Evolutionary conservation across 2,797 vertebrate genomes (phyloP).

Genomic region (Telmatherina bonti): DNA sequence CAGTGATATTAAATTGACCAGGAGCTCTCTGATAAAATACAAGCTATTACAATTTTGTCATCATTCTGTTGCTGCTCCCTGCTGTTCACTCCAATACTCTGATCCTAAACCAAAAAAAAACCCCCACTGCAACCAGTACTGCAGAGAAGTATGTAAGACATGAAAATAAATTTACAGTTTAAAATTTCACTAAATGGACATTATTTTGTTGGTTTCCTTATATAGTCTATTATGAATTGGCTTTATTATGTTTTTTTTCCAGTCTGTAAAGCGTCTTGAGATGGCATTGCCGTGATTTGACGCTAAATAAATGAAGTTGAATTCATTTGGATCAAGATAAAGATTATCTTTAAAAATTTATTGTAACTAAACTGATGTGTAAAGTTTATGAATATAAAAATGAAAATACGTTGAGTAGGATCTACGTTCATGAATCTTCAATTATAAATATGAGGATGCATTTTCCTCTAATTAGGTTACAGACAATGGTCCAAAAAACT

Average conservation of each 20-base stretch:
- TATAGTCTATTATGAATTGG: too few relatives aligned
- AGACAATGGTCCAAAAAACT: not conserved
- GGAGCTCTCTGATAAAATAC: constrained; percentile 14
- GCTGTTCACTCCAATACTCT: constrained; percentile 42
- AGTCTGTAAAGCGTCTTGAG: too few relatives aligned
- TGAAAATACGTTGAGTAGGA: not conserved
- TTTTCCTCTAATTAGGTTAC: not conserved
- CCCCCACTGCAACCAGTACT: not conserved
- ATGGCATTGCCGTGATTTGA: too few relatives aligned
- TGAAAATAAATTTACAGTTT: not conserved
- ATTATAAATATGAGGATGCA: not conserved
- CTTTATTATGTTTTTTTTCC: too few relatives aligned
- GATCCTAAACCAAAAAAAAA: constrained; percentile 11
- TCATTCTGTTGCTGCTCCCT: constrained; percentile 53
- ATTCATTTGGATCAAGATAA: not conserved
- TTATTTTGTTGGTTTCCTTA: too few relatives aligned
- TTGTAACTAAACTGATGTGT: not conserved
- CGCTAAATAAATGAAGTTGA: too few relatives aligned
- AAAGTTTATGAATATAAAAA: not conserved
- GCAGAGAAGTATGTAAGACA: not conserved
- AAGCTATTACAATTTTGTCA: constrained; percentile 14
- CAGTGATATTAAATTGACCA: constrained; percentile 14
- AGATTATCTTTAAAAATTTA: not conserved
- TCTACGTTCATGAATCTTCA: not conserved
- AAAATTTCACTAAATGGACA: too few relatives aligned